Percentiles rank a stretch among this genome's conserved stretches.
These are phyloP conservation scores for Falco concolor DNA, from an alignment of 2,797 vertebrate genomes.

Conservation along the genomic window DNA sequence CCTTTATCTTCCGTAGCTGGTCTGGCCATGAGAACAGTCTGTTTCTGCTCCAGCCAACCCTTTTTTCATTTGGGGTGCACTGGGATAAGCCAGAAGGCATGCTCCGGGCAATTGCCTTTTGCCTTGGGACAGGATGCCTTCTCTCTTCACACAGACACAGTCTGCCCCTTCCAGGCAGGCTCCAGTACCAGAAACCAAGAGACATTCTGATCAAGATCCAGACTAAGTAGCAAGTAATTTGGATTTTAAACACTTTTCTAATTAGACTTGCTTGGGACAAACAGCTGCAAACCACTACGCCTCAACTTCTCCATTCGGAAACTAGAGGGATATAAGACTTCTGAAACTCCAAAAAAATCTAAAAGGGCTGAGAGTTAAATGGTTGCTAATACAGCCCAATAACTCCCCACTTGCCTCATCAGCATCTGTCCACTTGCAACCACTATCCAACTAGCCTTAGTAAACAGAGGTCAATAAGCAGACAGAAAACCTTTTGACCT, in stretches of 20 bases:
- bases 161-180: background rate
- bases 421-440: background rate
- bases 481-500: background rate
- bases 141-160: background rate
- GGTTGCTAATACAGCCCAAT: background rate
- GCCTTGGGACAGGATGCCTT: background rate
- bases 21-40: background rate
- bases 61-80: background rate
- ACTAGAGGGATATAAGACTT: background rate
- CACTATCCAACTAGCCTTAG: accelerated
- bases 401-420: background rate
- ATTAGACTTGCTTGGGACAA: background rate
- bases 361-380: background rate
- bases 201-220: background rate
- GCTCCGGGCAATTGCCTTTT: background rate
- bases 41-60: background rate
- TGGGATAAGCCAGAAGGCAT: background rate
- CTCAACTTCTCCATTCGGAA: background rate
- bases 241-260: background rate
- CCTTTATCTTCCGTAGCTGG: background rate
- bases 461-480: background rate
- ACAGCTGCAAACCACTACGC: background rate
- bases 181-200: background rate
- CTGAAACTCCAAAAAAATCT: background rate
- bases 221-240: background rate